Conservation (phyloP, 2,888 invertebrate species). For the Archips xylosteana region DNA sequence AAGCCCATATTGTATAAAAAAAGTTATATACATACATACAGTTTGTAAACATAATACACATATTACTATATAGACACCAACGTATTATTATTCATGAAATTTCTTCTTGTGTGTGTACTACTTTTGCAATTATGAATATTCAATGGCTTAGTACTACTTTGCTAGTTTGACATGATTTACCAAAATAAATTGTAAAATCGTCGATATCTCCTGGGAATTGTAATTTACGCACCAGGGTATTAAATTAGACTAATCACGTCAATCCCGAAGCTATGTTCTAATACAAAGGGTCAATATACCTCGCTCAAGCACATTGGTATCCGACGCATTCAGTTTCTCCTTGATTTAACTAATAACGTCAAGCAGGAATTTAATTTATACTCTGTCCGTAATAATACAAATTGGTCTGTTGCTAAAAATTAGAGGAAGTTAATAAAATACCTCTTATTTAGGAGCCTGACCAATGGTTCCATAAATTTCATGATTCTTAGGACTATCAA, state of each 20-base stretch:
- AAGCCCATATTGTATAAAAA: too few relatives aligned
- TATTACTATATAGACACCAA: too few relatives aligned
- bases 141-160: neutral
- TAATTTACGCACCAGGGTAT: neutral
- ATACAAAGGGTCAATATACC: constrained; percentile 9
- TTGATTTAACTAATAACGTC: neutral
- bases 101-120: too few relatives aligned
- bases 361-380: constrained; percentile 10
- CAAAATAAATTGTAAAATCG: neutral
- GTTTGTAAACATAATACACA: too few relatives aligned
- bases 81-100: too few relatives aligned
- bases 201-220: neutral
- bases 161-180: too few relatives aligned
- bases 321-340: constrained; percentile 1
- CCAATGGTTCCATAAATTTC: too few relatives aligned
- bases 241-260: neutral
- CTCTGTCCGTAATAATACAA: neutral
- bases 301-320: neutral
- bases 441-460: too few relatives aligned
- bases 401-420: neutral
- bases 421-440: too few relatives aligned
- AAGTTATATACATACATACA: too few relatives aligned
- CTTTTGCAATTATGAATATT: too few relatives aligned
- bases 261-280: neutral
- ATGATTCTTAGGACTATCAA: too few relatives aligned